These are phyloP conservation scores for Diuraphis noxia DNA, from an alignment of 1,140 invertebrate genomes.

Conservation along the genomic window DNA sequence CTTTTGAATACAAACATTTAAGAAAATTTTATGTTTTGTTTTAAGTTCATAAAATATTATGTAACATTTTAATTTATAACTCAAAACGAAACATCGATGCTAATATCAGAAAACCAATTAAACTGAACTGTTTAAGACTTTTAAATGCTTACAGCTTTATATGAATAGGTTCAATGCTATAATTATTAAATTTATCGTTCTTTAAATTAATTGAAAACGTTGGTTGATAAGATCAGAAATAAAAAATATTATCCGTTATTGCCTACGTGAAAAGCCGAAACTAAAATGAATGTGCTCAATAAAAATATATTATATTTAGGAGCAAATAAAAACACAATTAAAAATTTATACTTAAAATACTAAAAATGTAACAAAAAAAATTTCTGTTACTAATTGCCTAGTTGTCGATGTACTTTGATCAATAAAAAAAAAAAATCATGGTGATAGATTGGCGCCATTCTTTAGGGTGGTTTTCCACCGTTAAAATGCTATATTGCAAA, in stretches of 20 bases:
- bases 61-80: not conserved
- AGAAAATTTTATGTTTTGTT: not conserved
- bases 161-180: not conserved
- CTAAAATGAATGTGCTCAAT: not conserved
- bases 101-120: not conserved
- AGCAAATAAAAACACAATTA: conserved; percentile 15
- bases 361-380: no score
- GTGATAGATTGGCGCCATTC: not conserved
- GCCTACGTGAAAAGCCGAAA: not conserved
- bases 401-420: no score
- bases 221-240: not conserved
- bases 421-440: no score
- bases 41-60: not conserved
- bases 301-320: conserved; percentile 7
- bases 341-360: no score
- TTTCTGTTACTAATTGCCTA: no score
- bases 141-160: not conserved
- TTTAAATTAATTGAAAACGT: conserved; percentile 12
- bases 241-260: not conserved
- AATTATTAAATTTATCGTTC: not conserved
- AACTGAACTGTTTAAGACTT: not conserved
- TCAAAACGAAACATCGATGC: not conserved
- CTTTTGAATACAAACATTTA: not conserved
- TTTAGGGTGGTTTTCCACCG: not conserved
- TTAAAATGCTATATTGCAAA: not conserved